Percentiles rank a stretch among this genome's conserved stretches.
phyloP scores from a whole-genome alignment of 2,888 invertebrate genomes.

The Tethea ocularis region DNA sequence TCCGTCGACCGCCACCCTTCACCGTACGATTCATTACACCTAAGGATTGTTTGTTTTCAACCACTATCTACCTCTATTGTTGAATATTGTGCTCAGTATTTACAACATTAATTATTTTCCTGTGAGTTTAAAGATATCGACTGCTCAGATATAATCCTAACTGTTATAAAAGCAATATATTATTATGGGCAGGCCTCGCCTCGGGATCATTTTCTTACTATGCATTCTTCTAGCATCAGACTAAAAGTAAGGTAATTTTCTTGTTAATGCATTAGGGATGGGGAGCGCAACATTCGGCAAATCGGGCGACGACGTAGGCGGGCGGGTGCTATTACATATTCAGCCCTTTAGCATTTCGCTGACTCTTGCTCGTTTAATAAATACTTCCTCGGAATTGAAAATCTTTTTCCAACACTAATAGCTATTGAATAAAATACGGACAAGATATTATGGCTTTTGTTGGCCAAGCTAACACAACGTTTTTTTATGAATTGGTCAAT shows the following conservation, averaged over 20 bases:
- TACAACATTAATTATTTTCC: not conserved
- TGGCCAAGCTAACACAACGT: not conserved
- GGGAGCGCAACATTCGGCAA: not conserved
- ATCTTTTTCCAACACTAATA: constrained; percentile 14
- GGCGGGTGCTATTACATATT: constrained; percentile 16
- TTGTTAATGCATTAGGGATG: constrained; percentile 20
- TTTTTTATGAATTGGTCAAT: not conserved
- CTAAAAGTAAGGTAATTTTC: constrained; percentile 8
- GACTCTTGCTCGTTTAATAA: constrained; percentile 48
- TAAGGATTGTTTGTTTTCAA: constrained; percentile 47
- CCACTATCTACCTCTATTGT: constrained; percentile 30
- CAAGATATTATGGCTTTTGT: not conserved
- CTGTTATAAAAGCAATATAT: not conserved
- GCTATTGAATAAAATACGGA: not conserved
- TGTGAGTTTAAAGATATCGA: not conserved
- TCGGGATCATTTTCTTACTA: not conserved
- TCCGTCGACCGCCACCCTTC: constrained; percentile 30
- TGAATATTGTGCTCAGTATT: constrained; percentile 7
- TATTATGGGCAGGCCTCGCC: too few species aligned
- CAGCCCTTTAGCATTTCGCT: constrained; percentile 43
- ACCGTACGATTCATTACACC: constrained; percentile 48
- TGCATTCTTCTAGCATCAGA: not conserved
- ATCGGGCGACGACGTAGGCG: constrained; percentile 23
- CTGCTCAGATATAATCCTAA: not conserved
- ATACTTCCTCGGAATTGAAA: constrained; percentile 32